Evolutionary conservation across 2,888 invertebrate species (phyloP), one percentile per base, ranked within the genome.

Genomic region (Smittia sp.): DNA sequence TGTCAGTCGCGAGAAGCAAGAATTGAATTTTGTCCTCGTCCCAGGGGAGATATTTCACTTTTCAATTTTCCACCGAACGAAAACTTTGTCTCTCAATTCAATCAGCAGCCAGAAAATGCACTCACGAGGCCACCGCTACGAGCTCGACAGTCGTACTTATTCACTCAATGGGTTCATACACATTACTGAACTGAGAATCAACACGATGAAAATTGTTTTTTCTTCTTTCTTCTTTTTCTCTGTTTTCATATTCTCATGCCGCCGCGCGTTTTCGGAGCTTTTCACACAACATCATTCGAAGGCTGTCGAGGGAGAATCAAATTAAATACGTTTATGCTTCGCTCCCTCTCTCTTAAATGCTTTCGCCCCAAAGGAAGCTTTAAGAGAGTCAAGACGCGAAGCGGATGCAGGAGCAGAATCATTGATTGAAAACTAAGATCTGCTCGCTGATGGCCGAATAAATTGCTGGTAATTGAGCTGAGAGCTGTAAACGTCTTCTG

Each of bases 81-180:
- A 25, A 63, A 24, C 4, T 24, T n/a, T 25, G 13, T 63, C 25
- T 9, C 15, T 63, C n/a, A 11, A 58, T 27, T 63, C 25, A 63
- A 9, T 27, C 63, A 63, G 25, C 20, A 58, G 24, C 20, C 9
- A 58, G 7, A 58, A 63, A 63, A 63, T 63, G 39, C 32, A 38
- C 32, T 66, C 39, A 39, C 39, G 66, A n/a, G 24, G 32, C 39
- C 38, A 25, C 11, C 32, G 15, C 39, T 39, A 24, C 13, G 66
- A 66, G 66, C 66, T 65, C 38, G 15, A 38, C 15, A 39, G 39
- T 54, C 58, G 32, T 25, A 72, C 72, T 72, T 72, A 72, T 72
- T 72, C 72, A 72, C 72, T 72, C 72, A 72, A 72, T 72, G 72
- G 72, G 62, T 72, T 72, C 72, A 72, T 72, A 72, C 58, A 72